Conservation (phyloP, 1,140 invertebrate genomes). For the Phymorhynchus buccinoides region DNA sequence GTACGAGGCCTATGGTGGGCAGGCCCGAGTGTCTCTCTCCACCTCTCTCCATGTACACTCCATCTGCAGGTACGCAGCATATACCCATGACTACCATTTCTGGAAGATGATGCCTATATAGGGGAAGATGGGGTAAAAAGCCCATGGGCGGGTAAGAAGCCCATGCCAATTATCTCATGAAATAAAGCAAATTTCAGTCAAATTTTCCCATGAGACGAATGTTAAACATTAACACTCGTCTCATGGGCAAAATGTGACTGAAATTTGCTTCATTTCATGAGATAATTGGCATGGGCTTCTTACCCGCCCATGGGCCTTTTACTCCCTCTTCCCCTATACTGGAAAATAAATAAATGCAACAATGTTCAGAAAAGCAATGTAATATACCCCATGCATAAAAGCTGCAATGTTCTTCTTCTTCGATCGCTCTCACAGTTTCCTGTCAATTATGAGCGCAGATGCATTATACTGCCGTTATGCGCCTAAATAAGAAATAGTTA, state of each 20-base stretch:
- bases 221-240: not conserved
- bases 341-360: too few relatives aligned
- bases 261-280: too few relatives aligned
- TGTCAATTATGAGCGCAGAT: too few relatives aligned
- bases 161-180: not conserved
- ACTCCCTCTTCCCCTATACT: too few relatives aligned
- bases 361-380: too few relatives aligned
- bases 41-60: constrained; percentile 59
- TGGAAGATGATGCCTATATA: not conserved
- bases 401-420: too few relatives aligned
- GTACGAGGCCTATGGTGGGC: constrained; percentile 72
- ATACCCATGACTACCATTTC: not conserved
- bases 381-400: too few relatives aligned
- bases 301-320: not conserved
- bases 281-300: too few relatives aligned
- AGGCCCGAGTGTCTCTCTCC: constrained; percentile 53
- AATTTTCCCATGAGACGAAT: not conserved
- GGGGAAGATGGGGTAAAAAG: not conserved
- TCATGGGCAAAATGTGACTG: not conserved
- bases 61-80: constrained; percentile 51
- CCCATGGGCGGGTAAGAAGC: too few relatives aligned
- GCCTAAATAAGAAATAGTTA: too few relatives aligned
- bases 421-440: too few relatives aligned
- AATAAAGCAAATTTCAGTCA: not conserved
- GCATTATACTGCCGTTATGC: too few relatives aligned